A percentile compares a stretch with the other conserved stretches of the same genome.
Conservation (phyloP, 2,888 invertebrate species). For the Noctua janthina region DNA sequence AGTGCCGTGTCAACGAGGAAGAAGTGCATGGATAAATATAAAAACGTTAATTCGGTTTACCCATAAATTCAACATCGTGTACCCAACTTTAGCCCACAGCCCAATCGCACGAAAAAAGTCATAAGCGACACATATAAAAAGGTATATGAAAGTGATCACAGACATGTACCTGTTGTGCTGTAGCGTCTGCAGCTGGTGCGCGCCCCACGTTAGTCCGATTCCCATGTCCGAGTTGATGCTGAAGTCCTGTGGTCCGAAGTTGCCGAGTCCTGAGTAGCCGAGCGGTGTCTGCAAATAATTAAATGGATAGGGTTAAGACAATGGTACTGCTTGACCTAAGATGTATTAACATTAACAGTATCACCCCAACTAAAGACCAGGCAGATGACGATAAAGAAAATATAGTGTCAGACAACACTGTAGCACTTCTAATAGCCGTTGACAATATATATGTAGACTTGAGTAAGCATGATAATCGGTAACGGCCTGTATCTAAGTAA, state of each 20-base stretch:
- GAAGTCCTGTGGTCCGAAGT: slow-evolving; percentile 94
- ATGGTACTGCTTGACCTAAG: background rate
- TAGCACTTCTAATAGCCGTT: background rate
- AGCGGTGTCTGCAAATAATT: slow-evolving; percentile 85
- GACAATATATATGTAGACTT: background rate
- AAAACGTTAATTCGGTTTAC: background rate
- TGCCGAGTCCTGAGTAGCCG: slow-evolving; percentile 92
- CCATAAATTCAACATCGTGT: background rate
- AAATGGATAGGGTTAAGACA: background rate
- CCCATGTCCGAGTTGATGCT: slow-evolving; percentile 94
- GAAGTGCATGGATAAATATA: background rate
- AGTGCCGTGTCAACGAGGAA: background rate
- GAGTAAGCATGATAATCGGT: background rate
- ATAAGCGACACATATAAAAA: slow-evolving; percentile 63
- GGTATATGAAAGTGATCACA: slow-evolving; percentile 83
- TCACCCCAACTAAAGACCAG: background rate
- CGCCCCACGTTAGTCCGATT: slow-evolving; percentile 92
- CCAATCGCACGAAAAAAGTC: background rate
- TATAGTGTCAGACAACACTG: background rate
- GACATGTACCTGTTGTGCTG: slow-evolving; percentile 93
- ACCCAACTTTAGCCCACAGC: background rate
- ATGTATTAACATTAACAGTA: background rate
- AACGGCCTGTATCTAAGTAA: background rate
- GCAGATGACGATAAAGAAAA: background rate
- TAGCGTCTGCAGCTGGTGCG: slow-evolving; percentile 92